A percentile compares a stretch with the other conserved stretches of the same genome.
These are phyloP conservation scores for Paraescarpia echinospica DNA, from an alignment of 1,140 invertebrate species.

Conservation along the genomic window DNA sequence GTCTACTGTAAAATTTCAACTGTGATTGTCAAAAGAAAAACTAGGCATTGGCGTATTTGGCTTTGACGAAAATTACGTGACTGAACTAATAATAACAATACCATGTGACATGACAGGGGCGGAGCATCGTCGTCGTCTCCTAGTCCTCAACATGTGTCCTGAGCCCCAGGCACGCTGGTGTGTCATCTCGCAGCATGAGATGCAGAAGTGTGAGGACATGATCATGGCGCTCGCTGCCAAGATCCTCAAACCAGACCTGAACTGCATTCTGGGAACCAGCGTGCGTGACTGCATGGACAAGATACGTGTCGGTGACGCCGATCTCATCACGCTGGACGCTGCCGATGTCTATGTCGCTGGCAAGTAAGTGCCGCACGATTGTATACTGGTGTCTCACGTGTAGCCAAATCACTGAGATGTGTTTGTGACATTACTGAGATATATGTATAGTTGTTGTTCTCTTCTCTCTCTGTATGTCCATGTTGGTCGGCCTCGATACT, in stretches of 20 bases:
- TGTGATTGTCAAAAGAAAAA: too few species aligned
- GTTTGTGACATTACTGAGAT: too few species aligned
- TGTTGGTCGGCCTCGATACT: too few species aligned
- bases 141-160: slow-evolving; percentile 50
- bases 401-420: too few species aligned
- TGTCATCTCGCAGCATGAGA: slow-evolving; percentile 86
- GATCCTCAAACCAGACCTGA: slow-evolving; percentile 85
- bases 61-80: too few species aligned
- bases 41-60: too few species aligned
- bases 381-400: not conserved
- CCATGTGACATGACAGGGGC: slow-evolving; percentile 33
- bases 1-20: too few species aligned
- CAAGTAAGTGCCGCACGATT: slow-evolving; percentile 39
- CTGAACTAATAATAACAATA: too few species aligned
- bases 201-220: slow-evolving; percentile 93
- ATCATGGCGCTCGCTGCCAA: slow-evolving; percentile 80
- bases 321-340: slow-evolving; percentile 56
- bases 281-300: slow-evolving; percentile 87
- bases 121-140: slow-evolving; percentile 40
- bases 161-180: slow-evolving; percentile 62
- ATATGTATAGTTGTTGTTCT: too few species aligned
- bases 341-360: slow-evolving; percentile 57
- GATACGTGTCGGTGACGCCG: slow-evolving; percentile 69
- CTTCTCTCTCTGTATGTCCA: too few species aligned
- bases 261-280: slow-evolving; percentile 81